Evolutionary conservation across 2,888 invertebrate species (phyloP).

Genomic region (Phoenoteleia sp.): DNA sequence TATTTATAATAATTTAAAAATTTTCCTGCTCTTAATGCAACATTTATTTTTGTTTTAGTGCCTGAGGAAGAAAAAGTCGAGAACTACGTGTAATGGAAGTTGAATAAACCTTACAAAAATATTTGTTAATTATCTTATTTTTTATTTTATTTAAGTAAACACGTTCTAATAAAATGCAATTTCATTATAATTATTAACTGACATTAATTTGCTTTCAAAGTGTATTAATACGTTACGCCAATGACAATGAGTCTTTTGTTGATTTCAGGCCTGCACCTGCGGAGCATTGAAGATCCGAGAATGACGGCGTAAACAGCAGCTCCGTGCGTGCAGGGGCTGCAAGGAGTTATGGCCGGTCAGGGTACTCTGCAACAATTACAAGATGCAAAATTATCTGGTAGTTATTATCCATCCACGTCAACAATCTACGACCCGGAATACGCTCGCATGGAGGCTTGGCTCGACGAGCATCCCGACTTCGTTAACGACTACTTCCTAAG

Average conservation of each 20-base stretch:
- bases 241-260: not conserved
- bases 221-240: no score
- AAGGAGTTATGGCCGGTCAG: slow-evolving; percentile 87
- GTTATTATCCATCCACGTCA: slow-evolving; percentile 80
- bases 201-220: no score
- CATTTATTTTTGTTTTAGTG: no score
- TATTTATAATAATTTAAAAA: no score
- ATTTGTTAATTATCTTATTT: no score
- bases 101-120: no score
- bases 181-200: no score
- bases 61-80: no score
- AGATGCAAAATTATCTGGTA: slow-evolving; percentile 79
- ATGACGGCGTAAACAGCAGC: slow-evolving; percentile 90
- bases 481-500: slow-evolving; percentile 98
- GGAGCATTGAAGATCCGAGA: slow-evolving; percentile 94
- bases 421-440: slow-evolving; percentile 93
- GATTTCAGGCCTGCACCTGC: slow-evolving; percentile 93
- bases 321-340: slow-evolving; percentile 90
- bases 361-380: slow-evolving; percentile 81
- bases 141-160: no score
- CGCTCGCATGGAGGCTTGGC: slow-evolving; percentile 97
- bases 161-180: no score
- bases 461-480: slow-evolving; percentile 98
- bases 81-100: no score
- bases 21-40: no score